Base-by-base conservation (phyloP, 2,113 vertebrate species). In the Riparia riparia region DNA sequence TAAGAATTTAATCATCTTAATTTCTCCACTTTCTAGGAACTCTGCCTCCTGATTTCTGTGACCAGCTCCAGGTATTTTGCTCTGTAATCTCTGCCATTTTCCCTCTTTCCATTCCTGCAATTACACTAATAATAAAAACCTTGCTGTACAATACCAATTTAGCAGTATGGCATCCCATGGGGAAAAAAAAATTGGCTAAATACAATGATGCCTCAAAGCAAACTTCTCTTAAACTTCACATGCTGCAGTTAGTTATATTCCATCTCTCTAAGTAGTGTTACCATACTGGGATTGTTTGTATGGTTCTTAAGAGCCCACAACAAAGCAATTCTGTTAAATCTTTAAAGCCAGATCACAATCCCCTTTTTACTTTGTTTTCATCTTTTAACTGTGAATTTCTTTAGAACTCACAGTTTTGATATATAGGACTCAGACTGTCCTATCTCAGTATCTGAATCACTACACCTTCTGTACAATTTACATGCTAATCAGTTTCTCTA, bases 381-480 rank as follows among this genome's bases (percentile, higher is more conserved):
- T 37, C 3, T 70, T 57, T 79, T 89, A 47, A n/a, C 18, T 57
- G 19, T 49, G 12, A 70, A 70, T 50, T 76, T 17, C 32, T 88
- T 74, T 17, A 37, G 41, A 87, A 44, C 28, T 71, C 37, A 41
- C 3, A 34, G n/a, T 82, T 95, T 65, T 91, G 26, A 77, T 53
- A 83, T 6, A 54, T 8, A 41, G 61, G 37, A 69, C 26, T 91
- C 44, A 83, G 39, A 56, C 3, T 81, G 54, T 57, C 42, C 61
- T 84, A 4, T 17, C 50, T 63, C 37, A 77, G 42, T 63, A 90
- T 41, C 42, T 83, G 25, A 60, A 93, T 73, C 58, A 45, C 57
- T 54, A 57, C 47, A 86, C 42, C 49, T 89, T 81, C 71, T 85
- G 37, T 39, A 97, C 37, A 92, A 24, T 86, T 80, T 92, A 63